These are phyloP conservation scores for Portevinia maculata DNA, from an alignment of 2,888 invertebrate species.

Conservation along the genomic window DNA sequence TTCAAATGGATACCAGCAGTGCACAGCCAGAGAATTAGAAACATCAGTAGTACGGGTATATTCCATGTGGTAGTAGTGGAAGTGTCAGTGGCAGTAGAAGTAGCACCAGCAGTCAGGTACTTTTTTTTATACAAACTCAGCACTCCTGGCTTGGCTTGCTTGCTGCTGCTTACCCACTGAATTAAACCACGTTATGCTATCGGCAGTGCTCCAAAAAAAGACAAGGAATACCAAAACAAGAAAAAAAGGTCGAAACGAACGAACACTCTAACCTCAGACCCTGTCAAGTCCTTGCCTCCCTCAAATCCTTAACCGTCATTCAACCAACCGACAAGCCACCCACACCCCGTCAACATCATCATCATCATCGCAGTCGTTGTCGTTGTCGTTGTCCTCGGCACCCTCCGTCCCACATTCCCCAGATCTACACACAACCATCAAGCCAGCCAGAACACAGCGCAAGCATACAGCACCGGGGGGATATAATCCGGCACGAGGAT, in stretches of 20 bases:
- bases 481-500: slow-evolving; percentile 77
- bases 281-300: slow-evolving; percentile 55
- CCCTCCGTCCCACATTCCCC: slow-evolving; percentile 74
- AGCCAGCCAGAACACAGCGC: slow-evolving; percentile 46
- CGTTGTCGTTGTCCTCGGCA: slow-evolving; percentile 56
- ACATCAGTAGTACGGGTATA: slow-evolving; percentile 51
- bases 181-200: slow-evolving; percentile 74
- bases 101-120: slow-evolving; percentile 73
- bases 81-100: slow-evolving; percentile 63
- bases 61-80: slow-evolving; percentile 61
- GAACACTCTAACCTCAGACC: slow-evolving; percentile 72
- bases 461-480: slow-evolving; percentile 62
- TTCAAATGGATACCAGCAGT: slow-evolving; percentile 67
- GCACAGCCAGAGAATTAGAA: slow-evolving; percentile 61
- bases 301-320: slow-evolving; percentile 74
- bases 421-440: slow-evolving; percentile 69
- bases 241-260: slow-evolving; percentile 73
- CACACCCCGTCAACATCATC: slow-evolving; percentile 75
- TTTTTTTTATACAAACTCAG: slow-evolving; percentile 70
- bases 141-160: slow-evolving; percentile 70
- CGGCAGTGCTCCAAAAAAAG: slow-evolving; percentile 65
- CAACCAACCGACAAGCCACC: slow-evolving; percentile 81
- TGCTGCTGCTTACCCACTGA: slow-evolving; percentile 74
- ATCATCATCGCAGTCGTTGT: slow-evolving; percentile 59
- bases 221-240: slow-evolving; percentile 67